phyloP scores from a whole-genome alignment of 2,888 invertebrate species.

The Brachylomia viminalis region DNA sequence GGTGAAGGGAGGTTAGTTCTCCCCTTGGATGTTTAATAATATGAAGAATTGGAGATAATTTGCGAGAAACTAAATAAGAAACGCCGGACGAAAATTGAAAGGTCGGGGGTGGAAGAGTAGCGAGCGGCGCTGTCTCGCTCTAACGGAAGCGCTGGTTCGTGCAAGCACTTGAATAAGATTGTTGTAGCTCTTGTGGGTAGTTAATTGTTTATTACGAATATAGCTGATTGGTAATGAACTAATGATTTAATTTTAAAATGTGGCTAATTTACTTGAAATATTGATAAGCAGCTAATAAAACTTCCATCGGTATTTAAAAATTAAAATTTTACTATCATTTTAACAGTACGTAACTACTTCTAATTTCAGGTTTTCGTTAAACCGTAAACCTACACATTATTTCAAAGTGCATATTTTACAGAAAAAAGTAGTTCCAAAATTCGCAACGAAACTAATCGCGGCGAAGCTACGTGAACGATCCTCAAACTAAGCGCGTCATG shows the following conservation, averaged over 20 bases:
- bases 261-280: neutral
- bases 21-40: slow-evolving; percentile 90
- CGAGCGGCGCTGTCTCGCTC: slow-evolving; percentile 67
- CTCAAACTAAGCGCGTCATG: neutral
- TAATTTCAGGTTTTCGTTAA: neutral
- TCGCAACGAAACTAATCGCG: neutral
- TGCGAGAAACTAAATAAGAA: slow-evolving; percentile 91
- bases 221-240: neutral
- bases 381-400: neutral
- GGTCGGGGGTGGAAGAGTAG: slow-evolving; percentile 73
- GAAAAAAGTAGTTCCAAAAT: neutral
- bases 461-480: neutral
- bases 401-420: neutral
- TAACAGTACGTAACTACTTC: neutral
- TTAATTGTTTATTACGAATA: slow-evolving; percentile 42
- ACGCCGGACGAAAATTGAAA: slow-evolving; percentile 90
- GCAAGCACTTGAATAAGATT: slow-evolving; percentile 53
- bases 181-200: slow-evolving; percentile 35
- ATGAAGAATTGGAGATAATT: slow-evolving; percentile 91
- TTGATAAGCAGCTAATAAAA: neutral
- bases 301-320: neutral
- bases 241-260: neutral
- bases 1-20: slow-evolving; percentile 81
- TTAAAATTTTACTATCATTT: neutral
- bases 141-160: slow-evolving; percentile 62